Percentiles rank a stretch among this genome's conserved stretches.
These are phyloP conservation scores for Solenopsis invicta DNA, from an alignment of 1,140 invertebrate genomes.

Conservation along the genomic window DNA sequence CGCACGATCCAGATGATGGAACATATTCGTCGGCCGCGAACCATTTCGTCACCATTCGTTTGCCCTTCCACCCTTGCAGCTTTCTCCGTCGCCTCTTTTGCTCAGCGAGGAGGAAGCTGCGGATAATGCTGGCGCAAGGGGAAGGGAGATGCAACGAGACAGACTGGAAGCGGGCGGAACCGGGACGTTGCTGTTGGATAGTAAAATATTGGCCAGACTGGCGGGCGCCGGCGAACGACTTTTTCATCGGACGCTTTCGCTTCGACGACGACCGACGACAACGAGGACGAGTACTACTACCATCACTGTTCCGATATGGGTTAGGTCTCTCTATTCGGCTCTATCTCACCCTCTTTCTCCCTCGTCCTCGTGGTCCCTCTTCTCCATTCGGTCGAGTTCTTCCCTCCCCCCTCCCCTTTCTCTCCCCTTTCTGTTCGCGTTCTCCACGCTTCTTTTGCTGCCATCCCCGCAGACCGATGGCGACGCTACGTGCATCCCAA, in stretches of 20 bases:
- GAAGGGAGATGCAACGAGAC: not conserved
- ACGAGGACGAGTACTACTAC: constrained; percentile 55
- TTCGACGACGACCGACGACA: constrained; percentile 65
- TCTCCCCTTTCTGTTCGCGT: constrained; percentile 24
- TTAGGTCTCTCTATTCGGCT: constrained; percentile 41
- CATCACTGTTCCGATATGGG: not conserved
- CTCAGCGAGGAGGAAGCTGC: constrained; percentile 54
- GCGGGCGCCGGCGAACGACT: constrained; percentile 77
- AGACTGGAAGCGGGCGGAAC: constrained; percentile 25
- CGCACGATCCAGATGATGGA: constrained; percentile 57
- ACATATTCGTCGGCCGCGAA: constrained; percentile 67
- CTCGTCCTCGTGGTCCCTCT: not conserved
- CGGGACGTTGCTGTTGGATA: constrained; percentile 66
- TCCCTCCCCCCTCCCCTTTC: not conserved
- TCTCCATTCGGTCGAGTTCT: not conserved
- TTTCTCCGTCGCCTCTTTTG: constrained; percentile 23
- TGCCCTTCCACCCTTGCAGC: not conserved
- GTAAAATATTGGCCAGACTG: constrained; percentile 81
- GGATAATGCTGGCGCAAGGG: constrained; percentile 63
- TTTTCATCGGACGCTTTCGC: constrained; percentile 71
- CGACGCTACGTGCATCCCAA: constrained; percentile 50
- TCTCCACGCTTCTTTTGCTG: not conserved
- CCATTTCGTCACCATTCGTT: constrained; percentile 20
- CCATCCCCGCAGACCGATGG: constrained; percentile 15
- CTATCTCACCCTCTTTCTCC: not conserved